Conservation (phyloP, 2,888 invertebrate genomes). For the Agrotis ipsilon region DNA sequence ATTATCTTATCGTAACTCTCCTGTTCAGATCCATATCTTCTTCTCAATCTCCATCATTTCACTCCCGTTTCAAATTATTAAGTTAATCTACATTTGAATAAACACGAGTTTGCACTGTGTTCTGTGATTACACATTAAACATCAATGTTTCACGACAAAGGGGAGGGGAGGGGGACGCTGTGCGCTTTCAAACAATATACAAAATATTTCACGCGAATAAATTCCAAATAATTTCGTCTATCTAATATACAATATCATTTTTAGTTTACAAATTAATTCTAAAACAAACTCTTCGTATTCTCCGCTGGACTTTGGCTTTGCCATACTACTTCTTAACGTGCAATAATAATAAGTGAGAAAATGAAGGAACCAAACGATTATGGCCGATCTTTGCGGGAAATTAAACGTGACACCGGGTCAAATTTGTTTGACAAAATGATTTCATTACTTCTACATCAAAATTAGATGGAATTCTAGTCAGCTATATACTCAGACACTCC, state of each 20-base stretch:
- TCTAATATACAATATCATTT: conserved; percentile 79
- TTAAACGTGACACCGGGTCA: neutral
- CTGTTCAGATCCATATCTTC: neutral
- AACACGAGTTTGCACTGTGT: conserved; percentile 64
- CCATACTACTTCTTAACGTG: conserved; percentile 69
- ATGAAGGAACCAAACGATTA: conserved; percentile 26
- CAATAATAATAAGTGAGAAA: conserved; percentile 75
- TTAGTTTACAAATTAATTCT: conserved; percentile 77
- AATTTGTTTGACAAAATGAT: conserved; percentile 1
- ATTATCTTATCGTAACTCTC: neutral
- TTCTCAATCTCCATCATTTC: conserved; percentile 28
- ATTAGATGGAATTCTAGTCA: conserved; percentile 52
- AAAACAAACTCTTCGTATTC: conserved; percentile 72
- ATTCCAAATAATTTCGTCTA: conserved; percentile 76
- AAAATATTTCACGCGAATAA: conserved; percentile 57
- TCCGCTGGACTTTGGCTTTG: conserved; percentile 78
- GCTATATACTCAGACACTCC: conserved; percentile 5
- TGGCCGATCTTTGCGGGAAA: conserved; percentile 27
- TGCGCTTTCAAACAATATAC: conserved; percentile 66
- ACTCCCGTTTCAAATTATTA: conserved; percentile 64
- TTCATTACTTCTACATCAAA: conserved; percentile 33
- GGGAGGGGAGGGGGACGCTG: conserved; percentile 63
- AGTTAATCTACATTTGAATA: conserved; percentile 67
- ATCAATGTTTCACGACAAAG: conserved; percentile 43
- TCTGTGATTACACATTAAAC: conserved; percentile 55